These are phyloP conservation scores for Chiridota heheva DNA, from an alignment of 35 echinoderm and acorn worm genomes.

Conservation along the genomic window DNA sequence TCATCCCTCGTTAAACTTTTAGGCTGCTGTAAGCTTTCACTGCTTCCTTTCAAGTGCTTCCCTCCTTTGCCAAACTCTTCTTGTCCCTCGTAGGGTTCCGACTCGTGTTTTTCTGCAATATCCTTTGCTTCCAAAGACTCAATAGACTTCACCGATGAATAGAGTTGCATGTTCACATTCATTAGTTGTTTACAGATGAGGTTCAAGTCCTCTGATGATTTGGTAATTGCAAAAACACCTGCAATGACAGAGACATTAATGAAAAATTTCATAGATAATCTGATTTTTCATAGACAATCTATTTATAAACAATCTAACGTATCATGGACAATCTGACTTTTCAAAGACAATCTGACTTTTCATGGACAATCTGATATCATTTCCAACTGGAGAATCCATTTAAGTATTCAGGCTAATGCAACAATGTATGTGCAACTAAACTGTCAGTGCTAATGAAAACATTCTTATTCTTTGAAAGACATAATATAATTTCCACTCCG, in stretches of 20 bases:
- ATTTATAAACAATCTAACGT: not conserved
- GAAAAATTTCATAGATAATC: not conserved
- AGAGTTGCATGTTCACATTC: conserved; percentile 83
- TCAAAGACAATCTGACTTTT: not conserved
- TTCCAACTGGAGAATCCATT: not conserved
- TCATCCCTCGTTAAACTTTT: not conserved
- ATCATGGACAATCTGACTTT: not conserved
- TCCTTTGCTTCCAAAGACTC: conserved; percentile 84
- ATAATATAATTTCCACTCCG: not conserved
- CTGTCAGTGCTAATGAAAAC: too few species aligned
- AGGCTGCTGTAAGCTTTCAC: conserved; percentile 25
- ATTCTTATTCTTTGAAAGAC: not conserved
- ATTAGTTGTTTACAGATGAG: conserved; percentile 66
- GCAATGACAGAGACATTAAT: not conserved
- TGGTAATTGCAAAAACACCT: conserved; percentile 88
- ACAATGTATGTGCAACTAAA: not conserved
- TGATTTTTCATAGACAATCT: not conserved
- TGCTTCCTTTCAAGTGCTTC: conserved; percentile 30
- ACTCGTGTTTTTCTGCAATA: conserved; percentile 54
- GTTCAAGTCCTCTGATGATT: conserved; percentile 55
- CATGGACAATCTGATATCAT: not conserved
- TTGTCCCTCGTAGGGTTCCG: conserved; percentile 18
- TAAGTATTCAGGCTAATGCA: not conserved
- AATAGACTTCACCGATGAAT: conserved; percentile 59
- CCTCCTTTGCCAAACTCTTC: conserved; percentile 43